Conservation (phyloP, 2,113 vertebrate genomes). For the Ceyx margarethae region DNA sequence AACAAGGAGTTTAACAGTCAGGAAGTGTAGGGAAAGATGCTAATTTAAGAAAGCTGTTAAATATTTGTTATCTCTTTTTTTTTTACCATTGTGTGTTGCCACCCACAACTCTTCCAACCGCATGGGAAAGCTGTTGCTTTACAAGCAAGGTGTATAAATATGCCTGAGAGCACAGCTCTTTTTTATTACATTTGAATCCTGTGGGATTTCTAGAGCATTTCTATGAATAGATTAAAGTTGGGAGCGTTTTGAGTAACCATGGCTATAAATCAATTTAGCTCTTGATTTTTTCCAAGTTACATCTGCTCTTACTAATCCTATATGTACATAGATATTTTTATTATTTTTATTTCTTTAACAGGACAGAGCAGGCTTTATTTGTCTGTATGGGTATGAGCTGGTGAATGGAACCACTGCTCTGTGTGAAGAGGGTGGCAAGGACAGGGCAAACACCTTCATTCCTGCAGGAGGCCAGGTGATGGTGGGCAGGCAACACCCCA, state of each 20-base stretch:
- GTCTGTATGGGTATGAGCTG: too few relatives aligned
- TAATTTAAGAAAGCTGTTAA: conserved; percentile 45
- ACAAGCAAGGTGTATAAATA: conserved; percentile 63
- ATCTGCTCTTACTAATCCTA: conserved; percentile 48
- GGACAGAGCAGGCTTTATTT: not conserved
- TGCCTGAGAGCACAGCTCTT: conserved; percentile 19
- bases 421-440: not conserved
- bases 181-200: conserved; percentile 55
- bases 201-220: conserved; percentile 66
- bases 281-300: conserved; percentile 68
- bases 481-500: fast-evolving
- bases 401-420: not conserved
- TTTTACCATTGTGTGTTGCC: not conserved
- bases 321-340: not conserved
- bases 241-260: conserved; percentile 69
- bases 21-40: not conserved
- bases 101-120: not conserved
- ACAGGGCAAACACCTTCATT: not conserved
- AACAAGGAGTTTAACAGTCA: not conserved
- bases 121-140: conserved; percentile 39
- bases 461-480: not conserved
- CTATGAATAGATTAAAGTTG: conserved; percentile 65
- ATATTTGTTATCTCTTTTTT: conserved; percentile 11
- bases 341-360: not conserved
- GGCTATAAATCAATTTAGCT: conserved; percentile 69